phyloP scores from a whole-genome alignment of 2,797 vertebrate genomes.

The Anguilla megastoma region DNA sequence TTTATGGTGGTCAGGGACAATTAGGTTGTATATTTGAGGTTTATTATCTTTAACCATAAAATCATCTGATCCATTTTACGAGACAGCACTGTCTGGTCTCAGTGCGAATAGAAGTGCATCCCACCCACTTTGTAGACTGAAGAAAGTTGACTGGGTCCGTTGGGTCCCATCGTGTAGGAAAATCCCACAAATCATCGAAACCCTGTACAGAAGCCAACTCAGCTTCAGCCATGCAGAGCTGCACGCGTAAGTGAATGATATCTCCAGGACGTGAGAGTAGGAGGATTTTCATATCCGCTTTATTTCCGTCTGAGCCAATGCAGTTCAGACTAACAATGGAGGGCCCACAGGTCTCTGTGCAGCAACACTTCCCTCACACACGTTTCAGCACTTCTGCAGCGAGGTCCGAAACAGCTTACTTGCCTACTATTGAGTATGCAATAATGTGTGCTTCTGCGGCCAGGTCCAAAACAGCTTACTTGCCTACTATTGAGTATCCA shows the following conservation, averaged over 20 bases:
- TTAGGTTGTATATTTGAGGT: not conserved
- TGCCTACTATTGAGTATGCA: too few relatives aligned
- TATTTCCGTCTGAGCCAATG: not conserved
- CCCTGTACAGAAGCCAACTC: not conserved
- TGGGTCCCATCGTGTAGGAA: not conserved
- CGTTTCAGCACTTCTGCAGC: not conserved
- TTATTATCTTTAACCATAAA: conserved; percentile 48
- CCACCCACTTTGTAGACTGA: not conserved
- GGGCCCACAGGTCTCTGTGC: not conserved
- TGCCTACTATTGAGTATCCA: too few relatives aligned
- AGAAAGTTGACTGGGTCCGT: not conserved
- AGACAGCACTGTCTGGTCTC: conserved; percentile 8
- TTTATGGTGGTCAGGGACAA: not conserved
- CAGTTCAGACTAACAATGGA: not conserved
- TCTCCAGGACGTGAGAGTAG: not conserved
- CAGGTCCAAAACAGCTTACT: too few relatives aligned
- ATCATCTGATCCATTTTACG: conserved; percentile 62
- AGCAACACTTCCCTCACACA: not conserved
- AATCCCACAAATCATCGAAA: not conserved
- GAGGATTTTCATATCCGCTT: not conserved
- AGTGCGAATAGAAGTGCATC: not conserved
- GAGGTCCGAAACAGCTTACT: too few relatives aligned
- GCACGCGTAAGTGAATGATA: too few relatives aligned
- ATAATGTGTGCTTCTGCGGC: too few relatives aligned
- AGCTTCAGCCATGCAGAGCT: not conserved